A percentile compares a stretch with the other conserved stretches of the same genome.
These are phyloP conservation scores for Dorcus hopei DNA, from an alignment of 2,888 invertebrate genomes.

Conservation along the genomic window DNA sequence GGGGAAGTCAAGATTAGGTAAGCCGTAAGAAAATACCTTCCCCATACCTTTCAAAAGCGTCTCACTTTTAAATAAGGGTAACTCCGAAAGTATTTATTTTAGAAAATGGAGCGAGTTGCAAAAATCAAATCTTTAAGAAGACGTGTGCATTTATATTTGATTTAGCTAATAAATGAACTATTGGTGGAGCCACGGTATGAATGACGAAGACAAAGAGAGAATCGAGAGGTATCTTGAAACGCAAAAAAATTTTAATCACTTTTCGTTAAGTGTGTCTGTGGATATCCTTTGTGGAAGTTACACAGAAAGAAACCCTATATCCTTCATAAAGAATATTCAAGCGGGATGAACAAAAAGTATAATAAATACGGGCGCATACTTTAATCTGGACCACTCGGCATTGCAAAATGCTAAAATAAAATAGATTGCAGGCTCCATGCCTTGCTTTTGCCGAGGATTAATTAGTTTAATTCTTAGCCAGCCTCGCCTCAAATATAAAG, in stretches of 20 bases:
- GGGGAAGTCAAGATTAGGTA: neutral
- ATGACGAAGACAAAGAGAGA: no score
- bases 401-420: slow-evolving; percentile 40
- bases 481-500: slow-evolving; percentile 32
- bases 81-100: no score
- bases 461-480: slow-evolving; percentile 43
- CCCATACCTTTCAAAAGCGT: no score
- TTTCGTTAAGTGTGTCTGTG: neutral
- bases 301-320: neutral
- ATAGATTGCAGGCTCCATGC: slow-evolving; percentile 37
- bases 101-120: no score
- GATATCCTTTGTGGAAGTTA: neutral
- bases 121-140: no score
- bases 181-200: no score
- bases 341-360: slow-evolving; percentile 6
- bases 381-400: slow-evolving; percentile 34
- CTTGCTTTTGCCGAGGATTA: slow-evolving; percentile 39
- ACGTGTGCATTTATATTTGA: no score
- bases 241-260: neutral
- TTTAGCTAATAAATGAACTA: no score
- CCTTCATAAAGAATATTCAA: neutral
- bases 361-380: slow-evolving; percentile 29
- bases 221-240: no score
- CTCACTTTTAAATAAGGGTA: no score
- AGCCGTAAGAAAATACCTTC: neutral